Conservation (phyloP, 2,113 vertebrate species). For the Sphaerodactylus townsendi region DNA sequence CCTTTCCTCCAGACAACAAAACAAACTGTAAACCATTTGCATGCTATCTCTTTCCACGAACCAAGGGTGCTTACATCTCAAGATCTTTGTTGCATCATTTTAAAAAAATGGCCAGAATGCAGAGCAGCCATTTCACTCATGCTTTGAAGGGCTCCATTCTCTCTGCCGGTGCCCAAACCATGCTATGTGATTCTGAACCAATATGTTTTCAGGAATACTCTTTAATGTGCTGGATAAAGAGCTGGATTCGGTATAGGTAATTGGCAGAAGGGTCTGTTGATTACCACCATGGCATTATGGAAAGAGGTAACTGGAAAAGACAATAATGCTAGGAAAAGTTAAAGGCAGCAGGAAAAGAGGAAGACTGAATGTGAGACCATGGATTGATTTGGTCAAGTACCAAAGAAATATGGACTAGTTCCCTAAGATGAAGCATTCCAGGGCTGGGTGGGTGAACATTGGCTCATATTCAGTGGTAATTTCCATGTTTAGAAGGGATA, state of each 20-base stretch:
- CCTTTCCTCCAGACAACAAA: neutral
- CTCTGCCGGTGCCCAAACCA: neutral
- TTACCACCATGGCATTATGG: too few relatives aligned
- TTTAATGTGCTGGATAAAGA: neutral
- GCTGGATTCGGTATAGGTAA: neutral
- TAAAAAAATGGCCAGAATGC: neutral
- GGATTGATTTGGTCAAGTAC: too few relatives aligned
- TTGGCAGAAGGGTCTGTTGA: too few relatives aligned
- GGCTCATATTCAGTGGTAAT: too few relatives aligned
- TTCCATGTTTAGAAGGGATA: too few relatives aligned
- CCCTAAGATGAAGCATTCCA: too few relatives aligned
- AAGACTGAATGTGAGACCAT: too few relatives aligned
- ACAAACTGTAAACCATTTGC: neutral
- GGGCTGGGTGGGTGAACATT: neutral
- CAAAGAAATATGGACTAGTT: neutral
- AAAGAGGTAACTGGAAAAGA: too few relatives aligned
- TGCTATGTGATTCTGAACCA: neutral
- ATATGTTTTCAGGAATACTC: neutral
- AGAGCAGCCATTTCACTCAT: neutral
- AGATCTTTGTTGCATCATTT: neutral
- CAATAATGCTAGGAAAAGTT: too few relatives aligned
- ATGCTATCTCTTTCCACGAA: neutral
- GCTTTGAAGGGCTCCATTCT: neutral
- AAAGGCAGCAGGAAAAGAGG: too few relatives aligned
- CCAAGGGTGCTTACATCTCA: neutral